A percentile compares a stretch with the other conserved stretches of the same genome.
phyloP scores from a whole-genome alignment of 2,888 invertebrate genomes.

The Caenorhabditis doughertyi region DNA sequence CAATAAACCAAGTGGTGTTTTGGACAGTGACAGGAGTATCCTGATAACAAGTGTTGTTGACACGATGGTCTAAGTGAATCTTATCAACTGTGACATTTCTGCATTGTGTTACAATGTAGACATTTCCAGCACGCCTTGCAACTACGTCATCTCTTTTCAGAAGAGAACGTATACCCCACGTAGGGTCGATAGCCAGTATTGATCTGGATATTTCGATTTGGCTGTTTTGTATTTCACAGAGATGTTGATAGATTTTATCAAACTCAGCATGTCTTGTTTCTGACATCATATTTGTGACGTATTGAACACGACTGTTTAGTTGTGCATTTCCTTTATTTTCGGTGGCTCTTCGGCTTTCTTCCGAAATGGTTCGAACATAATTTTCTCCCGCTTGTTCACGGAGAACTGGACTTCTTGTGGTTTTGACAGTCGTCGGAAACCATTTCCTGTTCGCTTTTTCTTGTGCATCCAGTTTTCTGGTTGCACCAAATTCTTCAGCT shows the following conservation, averaged over 20 bases:
- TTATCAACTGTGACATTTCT: not conserved
- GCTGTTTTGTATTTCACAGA: slow-evolving; percentile 48
- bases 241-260: slow-evolving; percentile 28
- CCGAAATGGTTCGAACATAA: not conserved
- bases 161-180: slow-evolving; percentile 51
- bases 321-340: slow-evolving; percentile 21
- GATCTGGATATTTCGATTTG: slow-evolving; percentile 41
- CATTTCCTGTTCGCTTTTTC: slow-evolving; percentile 4
- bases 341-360: not conserved
- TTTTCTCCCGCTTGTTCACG: not conserved
- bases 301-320: slow-evolving; percentile 27
- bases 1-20: slow-evolving; percentile 28
- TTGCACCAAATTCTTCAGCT: slow-evolving; percentile 4
- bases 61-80: slow-evolving; percentile 26
- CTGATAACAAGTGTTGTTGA: slow-evolving; percentile 46
- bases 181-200: slow-evolving; percentile 51
- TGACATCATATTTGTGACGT: slow-evolving; percentile 10
- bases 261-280: slow-evolving; percentile 30
- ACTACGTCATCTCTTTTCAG: slow-evolving; percentile 55
- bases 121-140: slow-evolving; percentile 45
- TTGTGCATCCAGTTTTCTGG: not conserved
- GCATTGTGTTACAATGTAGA: slow-evolving; percentile 42
- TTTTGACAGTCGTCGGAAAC: not conserved
- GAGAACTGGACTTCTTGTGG: not conserved
- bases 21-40: slow-evolving; percentile 39